Conservation (phyloP, 2,797 vertebrate species). For the Malurus splendens region DNA sequence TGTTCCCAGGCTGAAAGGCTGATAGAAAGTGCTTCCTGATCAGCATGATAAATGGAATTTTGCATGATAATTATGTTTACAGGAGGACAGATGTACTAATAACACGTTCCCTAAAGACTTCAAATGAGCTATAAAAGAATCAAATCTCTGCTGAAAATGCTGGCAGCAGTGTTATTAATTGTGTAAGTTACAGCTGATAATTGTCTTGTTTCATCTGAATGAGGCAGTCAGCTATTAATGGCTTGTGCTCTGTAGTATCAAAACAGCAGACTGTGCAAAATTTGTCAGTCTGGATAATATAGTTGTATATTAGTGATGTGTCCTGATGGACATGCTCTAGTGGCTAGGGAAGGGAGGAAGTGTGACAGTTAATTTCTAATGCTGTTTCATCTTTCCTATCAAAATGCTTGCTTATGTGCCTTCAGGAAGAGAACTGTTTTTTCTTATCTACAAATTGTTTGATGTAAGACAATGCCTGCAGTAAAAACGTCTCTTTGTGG, state of each 20-base stretch:
- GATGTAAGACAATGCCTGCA: slow-evolving; percentile 39
- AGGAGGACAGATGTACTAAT: slow-evolving; percentile 54
- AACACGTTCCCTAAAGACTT: slow-evolving; percentile 23
- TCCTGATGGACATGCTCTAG: not conserved
- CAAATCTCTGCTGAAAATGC: slow-evolving; percentile 33
- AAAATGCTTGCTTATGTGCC: slow-evolving; percentile 4
- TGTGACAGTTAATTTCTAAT: slow-evolving; percentile 19
- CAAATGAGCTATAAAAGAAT: slow-evolving; percentile 35
- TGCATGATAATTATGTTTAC: slow-evolving; percentile 50
- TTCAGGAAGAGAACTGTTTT: slow-evolving; percentile 30
- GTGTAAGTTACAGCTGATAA: slow-evolving; percentile 54
- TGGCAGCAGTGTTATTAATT: slow-evolving; percentile 52
- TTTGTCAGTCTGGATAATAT: not conserved
- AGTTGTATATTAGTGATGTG: not conserved
- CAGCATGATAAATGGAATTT: slow-evolving; percentile 41
- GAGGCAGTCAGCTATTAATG: slow-evolving; percentile 44
- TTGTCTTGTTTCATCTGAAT: slow-evolving; percentile 46
- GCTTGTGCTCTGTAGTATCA: not conserved
- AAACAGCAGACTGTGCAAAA: not conserved
- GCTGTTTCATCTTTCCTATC: slow-evolving; percentile 43
- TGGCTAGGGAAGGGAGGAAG: not conserved
- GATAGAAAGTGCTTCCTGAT: slow-evolving; percentile 5
- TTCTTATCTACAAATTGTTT: slow-evolving; percentile 40
- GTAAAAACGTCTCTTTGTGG: slow-evolving; percentile 5
- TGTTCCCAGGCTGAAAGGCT: not conserved